Evolutionary conservation across 2,888 invertebrate genomes (phyloP).

Genomic region (Lingula anatina): DNA sequence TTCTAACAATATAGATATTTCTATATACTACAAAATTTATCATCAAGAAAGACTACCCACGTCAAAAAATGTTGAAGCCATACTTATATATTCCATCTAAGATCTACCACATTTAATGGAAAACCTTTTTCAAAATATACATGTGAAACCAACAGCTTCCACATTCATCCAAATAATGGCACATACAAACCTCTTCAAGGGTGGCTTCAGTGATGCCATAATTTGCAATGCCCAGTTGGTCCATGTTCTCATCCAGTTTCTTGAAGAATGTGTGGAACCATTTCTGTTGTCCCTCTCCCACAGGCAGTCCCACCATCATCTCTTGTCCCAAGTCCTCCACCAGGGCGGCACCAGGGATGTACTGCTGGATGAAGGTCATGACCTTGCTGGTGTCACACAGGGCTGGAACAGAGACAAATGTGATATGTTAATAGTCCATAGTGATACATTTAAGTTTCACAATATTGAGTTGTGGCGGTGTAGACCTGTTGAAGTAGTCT

Average conservation of each 20-base stretch:
- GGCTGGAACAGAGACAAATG: slow-evolving; percentile 5
- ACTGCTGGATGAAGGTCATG: slow-evolving; percentile 36
- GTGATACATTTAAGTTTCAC: no score
- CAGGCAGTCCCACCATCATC: slow-evolving; percentile 50
- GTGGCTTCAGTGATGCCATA: slow-evolving; percentile 59
- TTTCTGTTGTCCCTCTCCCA: slow-evolving; percentile 9
- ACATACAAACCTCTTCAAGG: slow-evolving; percentile 59
- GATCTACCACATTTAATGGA: no score
- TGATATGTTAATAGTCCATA: background rate
- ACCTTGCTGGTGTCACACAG: slow-evolving; percentile 5
- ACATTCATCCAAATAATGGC: no score
- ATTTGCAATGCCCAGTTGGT: slow-evolving; percentile 49
- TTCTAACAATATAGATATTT: no score
- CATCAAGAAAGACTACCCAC: no score
- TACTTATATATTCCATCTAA: no score
- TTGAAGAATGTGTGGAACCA: slow-evolving; percentile 35
- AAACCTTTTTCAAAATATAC: no score
- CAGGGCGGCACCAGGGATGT: slow-evolving; percentile 49
- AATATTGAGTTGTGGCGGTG: background rate
- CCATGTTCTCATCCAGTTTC: slow-evolving; percentile 50
- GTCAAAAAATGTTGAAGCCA: no score
- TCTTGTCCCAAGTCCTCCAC: slow-evolving; percentile 55
- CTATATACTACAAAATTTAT: no score
- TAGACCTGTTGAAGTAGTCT: background rate
- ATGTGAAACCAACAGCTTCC: no score